Conservation (phyloP, 2,888 invertebrate genomes). For the Xestia ashworthii region DNA sequence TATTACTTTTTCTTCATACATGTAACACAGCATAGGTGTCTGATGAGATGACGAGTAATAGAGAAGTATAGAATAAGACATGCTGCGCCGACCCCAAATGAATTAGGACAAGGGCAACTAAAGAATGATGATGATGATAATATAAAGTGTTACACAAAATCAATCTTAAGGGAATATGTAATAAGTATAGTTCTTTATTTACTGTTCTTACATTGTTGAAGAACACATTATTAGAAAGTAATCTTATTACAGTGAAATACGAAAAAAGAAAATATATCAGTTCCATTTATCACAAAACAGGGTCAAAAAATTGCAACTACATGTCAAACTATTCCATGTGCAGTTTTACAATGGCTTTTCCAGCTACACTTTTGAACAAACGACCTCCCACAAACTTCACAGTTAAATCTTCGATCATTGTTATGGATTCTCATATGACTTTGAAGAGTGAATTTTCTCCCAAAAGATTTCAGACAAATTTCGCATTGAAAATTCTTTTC, state of each 20-base stretch:
- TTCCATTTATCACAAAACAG: background rate
- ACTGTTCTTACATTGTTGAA: background rate
- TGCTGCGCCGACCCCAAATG: too few relatives aligned
- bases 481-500: slow-evolving; percentile 81
- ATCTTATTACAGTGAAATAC: background rate
- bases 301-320: background rate
- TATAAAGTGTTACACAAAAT: background rate
- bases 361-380: slow-evolving; percentile 72
- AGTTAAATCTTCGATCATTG: slow-evolving; percentile 69
- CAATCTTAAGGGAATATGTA: background rate
- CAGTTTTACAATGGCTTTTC: slow-evolving; percentile 71
- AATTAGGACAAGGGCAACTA: too few relatives aligned
- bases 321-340: slow-evolving; percentile 62
- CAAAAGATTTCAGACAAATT: slow-evolving; percentile 77
- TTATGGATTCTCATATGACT: slow-evolving; percentile 78
- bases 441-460: slow-evolving; percentile 74
- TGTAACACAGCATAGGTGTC: background rate
- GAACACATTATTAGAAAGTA: background rate
- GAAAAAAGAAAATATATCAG: background rate
- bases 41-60: too few relatives aligned
- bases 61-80: too few relatives aligned
- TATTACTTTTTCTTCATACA: background rate
- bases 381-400: slow-evolving; percentile 64
- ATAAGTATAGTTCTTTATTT: background rate
- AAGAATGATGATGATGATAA: too few relatives aligned